Percentiles rank a stretch among this genome's conserved stretches.
phyloP scores from a whole-genome alignment of 2,797 vertebrate genomes.

The Gallinago solitaria region DNA sequence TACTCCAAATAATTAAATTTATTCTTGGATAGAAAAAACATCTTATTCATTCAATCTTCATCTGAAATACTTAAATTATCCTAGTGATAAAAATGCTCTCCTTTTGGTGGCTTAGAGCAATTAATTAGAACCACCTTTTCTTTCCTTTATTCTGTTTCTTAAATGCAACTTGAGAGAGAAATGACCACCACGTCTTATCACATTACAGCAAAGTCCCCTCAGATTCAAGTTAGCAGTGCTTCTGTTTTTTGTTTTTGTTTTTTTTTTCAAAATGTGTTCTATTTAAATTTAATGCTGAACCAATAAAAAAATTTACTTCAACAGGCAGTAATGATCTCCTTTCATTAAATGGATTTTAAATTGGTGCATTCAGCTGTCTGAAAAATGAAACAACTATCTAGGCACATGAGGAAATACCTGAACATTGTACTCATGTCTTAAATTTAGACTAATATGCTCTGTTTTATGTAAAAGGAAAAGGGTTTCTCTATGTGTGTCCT shows the following conservation, averaged over 20 bases:
- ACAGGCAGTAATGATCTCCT: not conserved
- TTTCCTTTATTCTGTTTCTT: not conserved
- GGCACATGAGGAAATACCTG: not conserved
- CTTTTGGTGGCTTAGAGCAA: not conserved
- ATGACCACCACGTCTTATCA: not conserved
- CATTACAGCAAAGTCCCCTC: not conserved
- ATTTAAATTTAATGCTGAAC: not conserved
- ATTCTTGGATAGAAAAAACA: not conserved
- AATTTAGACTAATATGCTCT: not conserved
- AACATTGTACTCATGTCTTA: not conserved
- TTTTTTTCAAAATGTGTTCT: not conserved
- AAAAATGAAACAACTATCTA: not conserved
- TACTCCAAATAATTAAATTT: not conserved
- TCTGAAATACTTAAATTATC: not conserved
- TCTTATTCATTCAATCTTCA: not conserved
- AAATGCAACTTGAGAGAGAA: not conserved
- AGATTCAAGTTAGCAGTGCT: not conserved
- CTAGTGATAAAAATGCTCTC: not conserved
- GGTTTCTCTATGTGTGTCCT: not conserved
- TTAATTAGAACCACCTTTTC: not conserved
- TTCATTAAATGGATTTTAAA: not conserved
- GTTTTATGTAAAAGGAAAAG: not conserved
- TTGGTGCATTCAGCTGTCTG: not conserved
- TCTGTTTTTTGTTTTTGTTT: not conserved
- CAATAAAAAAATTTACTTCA: not conserved